These are phyloP conservation scores for Clunio marinus DNA, from an alignment of 2,888 invertebrate genomes.

Conservation along the genomic window DNA sequence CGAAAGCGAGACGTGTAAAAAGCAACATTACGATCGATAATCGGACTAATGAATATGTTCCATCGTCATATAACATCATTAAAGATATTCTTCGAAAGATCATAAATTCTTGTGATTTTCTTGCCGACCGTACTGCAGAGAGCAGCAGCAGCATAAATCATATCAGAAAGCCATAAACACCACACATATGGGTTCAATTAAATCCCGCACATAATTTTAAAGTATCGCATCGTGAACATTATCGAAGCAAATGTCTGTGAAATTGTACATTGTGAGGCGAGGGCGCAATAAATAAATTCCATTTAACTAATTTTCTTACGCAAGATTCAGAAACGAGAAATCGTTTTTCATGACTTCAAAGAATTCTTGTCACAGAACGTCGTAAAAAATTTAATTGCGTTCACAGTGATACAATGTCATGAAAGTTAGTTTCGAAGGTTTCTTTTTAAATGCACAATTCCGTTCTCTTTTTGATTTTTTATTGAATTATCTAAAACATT, in stretches of 20 bases:
- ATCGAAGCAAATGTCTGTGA: neutral
- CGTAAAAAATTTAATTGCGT: neutral
- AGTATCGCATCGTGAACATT: neutral
- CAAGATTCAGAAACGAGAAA: neutral
- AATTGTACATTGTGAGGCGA: neutral
- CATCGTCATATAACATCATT: no score
- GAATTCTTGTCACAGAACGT: slow-evolving; percentile 1
- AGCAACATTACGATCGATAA: slow-evolving; percentile 25
- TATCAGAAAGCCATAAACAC: slow-evolving; percentile 38
- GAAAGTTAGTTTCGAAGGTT: no score
- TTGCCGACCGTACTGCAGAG: slow-evolving; percentile 3
- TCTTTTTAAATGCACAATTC: no score
- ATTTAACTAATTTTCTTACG: neutral
- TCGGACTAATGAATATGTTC: slow-evolving; percentile 19
- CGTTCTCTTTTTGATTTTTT: no score
- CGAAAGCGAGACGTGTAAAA: neutral
- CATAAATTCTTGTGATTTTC: slow-evolving; percentile 19
- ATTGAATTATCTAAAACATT: neutral
- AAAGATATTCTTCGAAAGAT: no score
- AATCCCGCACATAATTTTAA: slow-evolving; percentile 23
- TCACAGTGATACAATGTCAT: neutral
- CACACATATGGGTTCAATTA: slow-evolving; percentile 38
- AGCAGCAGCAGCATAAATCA: slow-evolving; percentile 17
- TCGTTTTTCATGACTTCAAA: neutral
- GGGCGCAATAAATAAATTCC: neutral